Conservation (phyloP, 2,888 invertebrate species). For the Drosophila nr. perissopoda region DNA sequence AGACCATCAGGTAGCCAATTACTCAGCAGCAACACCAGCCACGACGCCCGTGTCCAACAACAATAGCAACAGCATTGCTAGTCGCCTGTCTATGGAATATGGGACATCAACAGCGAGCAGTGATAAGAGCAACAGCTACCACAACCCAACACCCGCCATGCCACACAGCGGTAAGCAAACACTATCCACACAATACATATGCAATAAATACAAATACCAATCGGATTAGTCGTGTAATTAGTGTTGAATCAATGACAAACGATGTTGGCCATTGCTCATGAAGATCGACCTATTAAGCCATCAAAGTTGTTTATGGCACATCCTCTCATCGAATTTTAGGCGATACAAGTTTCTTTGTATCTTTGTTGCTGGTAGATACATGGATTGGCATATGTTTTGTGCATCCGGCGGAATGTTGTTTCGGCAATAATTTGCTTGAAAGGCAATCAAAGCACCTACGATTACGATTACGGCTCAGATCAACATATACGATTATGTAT, state of each 20-base stretch:
- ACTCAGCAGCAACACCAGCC: slow-evolving; percentile 70
- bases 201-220: slow-evolving; percentile 10
- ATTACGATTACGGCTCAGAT: slow-evolving; percentile 25
- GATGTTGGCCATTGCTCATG: slow-evolving; percentile 29
- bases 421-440: slow-evolving; percentile 51
- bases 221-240: slow-evolving; percentile 34
- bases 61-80: slow-evolving; percentile 61
- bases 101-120: slow-evolving; percentile 66
- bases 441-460: slow-evolving; percentile 36
- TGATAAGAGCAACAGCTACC: slow-evolving; percentile 83
- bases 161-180: slow-evolving; percentile 81
- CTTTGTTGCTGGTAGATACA: slow-evolving; percentile 30
- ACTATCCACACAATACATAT: slow-evolving; percentile 10
- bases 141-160: slow-evolving; percentile 68
- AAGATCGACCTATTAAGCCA: slow-evolving; percentile 51
- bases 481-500: slow-evolving; percentile 46
- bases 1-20: slow-evolving; percentile 83
- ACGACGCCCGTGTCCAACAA: slow-evolving; percentile 59
- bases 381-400: slow-evolving; percentile 71
- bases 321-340: slow-evolving; percentile 38
- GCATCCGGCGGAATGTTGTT: slow-evolving; percentile 70
- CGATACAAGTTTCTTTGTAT: slow-evolving; percentile 19
- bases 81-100: slow-evolving; percentile 74
- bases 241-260: slow-evolving; percentile 37
- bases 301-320: slow-evolving; percentile 69